phyloP scores from a whole-genome alignment of 1,140 invertebrate genomes.

The Trypoxylus dichotomus region DNA sequence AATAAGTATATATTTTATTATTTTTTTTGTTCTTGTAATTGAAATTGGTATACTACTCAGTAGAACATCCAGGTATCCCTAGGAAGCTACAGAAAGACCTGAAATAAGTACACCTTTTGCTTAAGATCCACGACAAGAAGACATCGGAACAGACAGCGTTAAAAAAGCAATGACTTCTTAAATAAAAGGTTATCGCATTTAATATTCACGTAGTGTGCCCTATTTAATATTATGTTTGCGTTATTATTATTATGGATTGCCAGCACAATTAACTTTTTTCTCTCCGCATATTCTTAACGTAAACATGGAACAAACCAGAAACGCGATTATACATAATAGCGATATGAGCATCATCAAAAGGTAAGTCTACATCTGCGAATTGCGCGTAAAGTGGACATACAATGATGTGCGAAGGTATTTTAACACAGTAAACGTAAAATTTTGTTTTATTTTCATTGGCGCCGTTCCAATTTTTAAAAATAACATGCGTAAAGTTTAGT shows the following conservation, averaged over 20 bases:
- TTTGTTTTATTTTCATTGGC: no score
- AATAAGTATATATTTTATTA: no score
- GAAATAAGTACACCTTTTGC: no score
- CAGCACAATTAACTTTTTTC: slow-evolving; percentile 21
- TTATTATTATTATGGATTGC: slow-evolving; percentile 22
- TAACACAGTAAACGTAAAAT: neutral
- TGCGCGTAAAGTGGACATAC: neutral
- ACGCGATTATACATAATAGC: slow-evolving; percentile 22
- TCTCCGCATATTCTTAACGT: neutral
- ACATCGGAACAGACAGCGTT: neutral
- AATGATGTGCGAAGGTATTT: neutral
- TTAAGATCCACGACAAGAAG: neutral
- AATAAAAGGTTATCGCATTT: slow-evolving; percentile 24
- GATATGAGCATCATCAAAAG: slow-evolving; percentile 2
- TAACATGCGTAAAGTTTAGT: no score
- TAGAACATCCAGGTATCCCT: no score
- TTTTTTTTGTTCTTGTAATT: no score
- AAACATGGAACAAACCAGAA: neutral
- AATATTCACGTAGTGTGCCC: slow-evolving; percentile 19
- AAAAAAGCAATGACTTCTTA: neutral
- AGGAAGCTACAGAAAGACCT: no score
- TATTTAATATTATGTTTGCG: slow-evolving; percentile 17
- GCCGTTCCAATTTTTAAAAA: no score
- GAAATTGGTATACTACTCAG: no score
- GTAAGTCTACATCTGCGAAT: slow-evolving; percentile 1